phyloP scores from a whole-genome alignment of 1,140 invertebrate genomes.

The Drosophila mojavensis region DNA sequence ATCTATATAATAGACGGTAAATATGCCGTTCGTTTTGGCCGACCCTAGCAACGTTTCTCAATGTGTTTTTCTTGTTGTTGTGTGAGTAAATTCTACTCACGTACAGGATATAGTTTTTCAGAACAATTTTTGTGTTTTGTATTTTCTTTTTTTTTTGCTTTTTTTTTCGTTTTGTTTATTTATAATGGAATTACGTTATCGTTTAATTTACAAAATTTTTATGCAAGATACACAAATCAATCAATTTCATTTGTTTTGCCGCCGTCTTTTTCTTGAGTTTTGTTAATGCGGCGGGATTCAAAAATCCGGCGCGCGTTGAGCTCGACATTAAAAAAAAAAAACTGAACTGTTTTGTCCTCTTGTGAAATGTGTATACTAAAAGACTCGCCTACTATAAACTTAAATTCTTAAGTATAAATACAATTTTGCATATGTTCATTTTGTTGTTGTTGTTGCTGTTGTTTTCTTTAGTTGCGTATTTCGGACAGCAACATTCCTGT shows the following conservation, averaged over 20 bases:
- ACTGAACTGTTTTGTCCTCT: constrained; percentile 26
- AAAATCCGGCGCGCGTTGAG: constrained; percentile 3
- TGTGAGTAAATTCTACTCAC: not conserved
- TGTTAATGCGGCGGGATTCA: not conserved
- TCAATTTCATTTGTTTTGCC: constrained; percentile 16
- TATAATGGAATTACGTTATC: constrained; percentile 79
- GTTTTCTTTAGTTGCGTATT: constrained; percentile 13
- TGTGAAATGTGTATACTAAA: constrained; percentile 60
- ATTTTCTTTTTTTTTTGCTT: no score
- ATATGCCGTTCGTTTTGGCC: constrained; percentile 10
- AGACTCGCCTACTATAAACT: constrained; percentile 76
- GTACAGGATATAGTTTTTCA: constrained; percentile 4
- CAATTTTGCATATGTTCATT: constrained; percentile 63
- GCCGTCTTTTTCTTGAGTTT: constrained; percentile 13
- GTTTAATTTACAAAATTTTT: constrained; percentile 72
- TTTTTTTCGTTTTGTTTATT: constrained; percentile 59
- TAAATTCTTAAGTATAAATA: constrained; percentile 79
- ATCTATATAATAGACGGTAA: constrained; percentile 28
- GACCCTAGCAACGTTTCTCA: constrained; percentile 1
- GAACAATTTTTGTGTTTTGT: not conserved
- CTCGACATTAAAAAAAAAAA: constrained; percentile 24
- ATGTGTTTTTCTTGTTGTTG: constrained; percentile 10
- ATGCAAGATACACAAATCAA: constrained; percentile 55
- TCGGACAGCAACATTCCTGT: constrained; percentile 12
- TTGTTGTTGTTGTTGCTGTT: not conserved